Evolutionary conservation across 2,113 vertebrate genomes (phyloP), one percentile per base, ranked within the genome.

Genomic region (Shinisaurus crocodilurus): DNA sequence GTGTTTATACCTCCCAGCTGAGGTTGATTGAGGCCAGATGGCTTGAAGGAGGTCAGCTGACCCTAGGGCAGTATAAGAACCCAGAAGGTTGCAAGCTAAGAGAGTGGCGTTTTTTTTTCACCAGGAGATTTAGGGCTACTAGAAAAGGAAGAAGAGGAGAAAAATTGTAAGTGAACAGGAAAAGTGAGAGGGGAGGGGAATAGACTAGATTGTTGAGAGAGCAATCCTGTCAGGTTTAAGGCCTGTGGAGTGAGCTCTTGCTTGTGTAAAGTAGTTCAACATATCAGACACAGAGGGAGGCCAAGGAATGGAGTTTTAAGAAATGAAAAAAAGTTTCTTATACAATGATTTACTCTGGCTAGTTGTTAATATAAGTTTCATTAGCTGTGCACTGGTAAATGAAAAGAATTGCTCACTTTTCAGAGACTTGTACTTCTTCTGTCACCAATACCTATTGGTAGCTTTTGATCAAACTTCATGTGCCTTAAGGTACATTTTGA

Each of bases 1-100:
- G 83, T 90, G 83, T 90, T 90, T 90, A 85, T 90, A 79, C 82
- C 83, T 86, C 83, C 89, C 84, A 80, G 75, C 84, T 86, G 89
- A 90, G 87, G 75, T 69, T 90, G 89, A 90, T 90, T 90, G 76
- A 90, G 89, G 89, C 83, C 89, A 90, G 89, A 90, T 90, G 89
- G 74, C 32, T 85, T 67, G 89, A 67, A 85, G 45, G 89, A 90
- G 89, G 74, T 90, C 89, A 90, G 15, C 74, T 85, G 89, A 85
- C 83, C 83, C 29, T 37, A 57, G 65, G 83, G 63, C 82, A 85
- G 69, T 60, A 16, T 60, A 89, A 84, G 81, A 83, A 82, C 69
- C 50, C 15, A 74, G 72, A 86, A 86, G 83, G 82, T 85, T 84
- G 88, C 72, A 85, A 32, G 1, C 45, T 50, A 63, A 50, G 48